These are phyloP conservation scores for Pholis gunnellus DNA, from an alignment of 2,113 vertebrate genomes.

Conservation along the genomic window DNA sequence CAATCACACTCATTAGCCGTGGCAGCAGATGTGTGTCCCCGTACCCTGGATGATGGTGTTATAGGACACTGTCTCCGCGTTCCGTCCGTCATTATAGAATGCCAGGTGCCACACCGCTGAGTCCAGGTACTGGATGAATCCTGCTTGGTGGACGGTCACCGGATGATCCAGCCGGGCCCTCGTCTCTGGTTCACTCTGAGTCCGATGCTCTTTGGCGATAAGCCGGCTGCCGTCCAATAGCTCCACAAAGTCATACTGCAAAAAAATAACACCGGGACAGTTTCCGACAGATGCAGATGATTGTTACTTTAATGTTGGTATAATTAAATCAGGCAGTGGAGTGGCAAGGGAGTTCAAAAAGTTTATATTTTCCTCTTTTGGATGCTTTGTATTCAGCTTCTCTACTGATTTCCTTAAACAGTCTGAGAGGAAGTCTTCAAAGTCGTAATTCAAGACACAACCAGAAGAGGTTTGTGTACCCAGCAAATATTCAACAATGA, in stretches of 20 bases:
- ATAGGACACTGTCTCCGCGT: conserved; percentile 92
- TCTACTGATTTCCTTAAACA: conserved; percentile 11
- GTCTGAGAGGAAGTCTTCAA: conserved; percentile 53
- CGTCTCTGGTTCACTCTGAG: conserved; percentile 84
- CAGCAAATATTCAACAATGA: conserved; percentile 63
- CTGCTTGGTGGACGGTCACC: conserved; percentile 93
- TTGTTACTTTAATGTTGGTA: conserved; percentile 11
- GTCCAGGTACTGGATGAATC: conserved; percentile 98
- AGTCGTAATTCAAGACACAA: conserved; percentile 48
- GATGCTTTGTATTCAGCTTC: conserved; percentile 47
- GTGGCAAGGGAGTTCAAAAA: conserved; percentile 18
- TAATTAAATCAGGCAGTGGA: conserved; percentile 43
- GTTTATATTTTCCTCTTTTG: not conserved
- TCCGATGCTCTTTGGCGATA: conserved; percentile 92
- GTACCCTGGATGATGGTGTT: conserved; percentile 96
- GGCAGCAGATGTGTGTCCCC: conserved; percentile 63
- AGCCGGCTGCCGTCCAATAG: conserved; percentile 96
- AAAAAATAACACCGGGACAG: conserved; percentile 11
- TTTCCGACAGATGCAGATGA: conserved; percentile 22
- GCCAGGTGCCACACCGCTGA: conserved; percentile 98
- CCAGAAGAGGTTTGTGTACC: conserved; percentile 55
- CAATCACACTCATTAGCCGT: conserved; percentile 43
- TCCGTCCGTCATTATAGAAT: conserved; percentile 97
- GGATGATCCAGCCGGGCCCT: conserved; percentile 86
- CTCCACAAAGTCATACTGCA: conserved; percentile 98